Conservation (phyloP, 2,113 vertebrate genomes). For the Rhynchomys soricoides region DNA sequence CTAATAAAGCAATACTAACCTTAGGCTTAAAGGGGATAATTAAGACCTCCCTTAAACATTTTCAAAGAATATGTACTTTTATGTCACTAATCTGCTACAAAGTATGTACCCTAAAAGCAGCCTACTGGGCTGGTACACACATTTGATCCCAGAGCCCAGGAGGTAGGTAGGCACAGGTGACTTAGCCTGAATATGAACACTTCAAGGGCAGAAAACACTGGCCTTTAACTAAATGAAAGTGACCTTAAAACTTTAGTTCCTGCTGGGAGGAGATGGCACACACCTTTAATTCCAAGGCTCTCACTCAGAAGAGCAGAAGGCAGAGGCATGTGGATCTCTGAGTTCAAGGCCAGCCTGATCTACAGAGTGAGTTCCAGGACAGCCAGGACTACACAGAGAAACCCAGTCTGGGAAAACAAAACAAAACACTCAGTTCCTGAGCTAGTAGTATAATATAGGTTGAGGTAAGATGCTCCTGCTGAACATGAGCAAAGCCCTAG, state of each 20-base stretch:
- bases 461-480: not conserved
- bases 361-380: not conserved
- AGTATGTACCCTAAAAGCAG: not conserved
- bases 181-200: not conserved
- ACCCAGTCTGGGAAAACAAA: too few species aligned
- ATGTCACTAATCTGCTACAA: not conserved
- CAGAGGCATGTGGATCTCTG: not conserved
- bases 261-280: too few species aligned
- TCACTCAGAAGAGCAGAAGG: too few species aligned
- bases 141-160: not conserved
- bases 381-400: not conserved
- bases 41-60: not conserved
- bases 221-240: not conserved
- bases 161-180: not conserved
- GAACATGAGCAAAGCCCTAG: not conserved
- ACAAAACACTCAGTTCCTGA: not conserved
- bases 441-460: too few species aligned
- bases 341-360: not conserved
- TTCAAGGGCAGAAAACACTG: not conserved
- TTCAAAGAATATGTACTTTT: not conserved
- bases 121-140: not conserved
- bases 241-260: not conserved
- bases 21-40: not conserved
- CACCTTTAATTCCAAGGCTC: too few species aligned
- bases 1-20: not conserved